These are phyloP conservation scores for Carlito syrichta DNA, from an alignment of 2,113 vertebrate species.

Conservation along the genomic window DNA sequence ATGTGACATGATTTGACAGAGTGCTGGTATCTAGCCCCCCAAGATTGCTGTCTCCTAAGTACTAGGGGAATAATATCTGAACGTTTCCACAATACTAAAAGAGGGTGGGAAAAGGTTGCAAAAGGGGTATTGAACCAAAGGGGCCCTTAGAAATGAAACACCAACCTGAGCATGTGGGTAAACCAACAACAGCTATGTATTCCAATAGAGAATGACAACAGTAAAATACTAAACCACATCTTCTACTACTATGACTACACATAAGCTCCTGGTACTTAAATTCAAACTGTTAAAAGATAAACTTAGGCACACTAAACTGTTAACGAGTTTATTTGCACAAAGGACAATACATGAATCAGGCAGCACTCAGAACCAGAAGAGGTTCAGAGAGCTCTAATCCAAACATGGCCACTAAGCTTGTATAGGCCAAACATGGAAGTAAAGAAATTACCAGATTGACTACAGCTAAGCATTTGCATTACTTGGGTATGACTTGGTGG, in stretches of 20 bases:
- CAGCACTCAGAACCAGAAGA: not conserved
- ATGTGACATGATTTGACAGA: not conserved
- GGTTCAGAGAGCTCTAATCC: not conserved
- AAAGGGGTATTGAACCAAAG: not conserved
- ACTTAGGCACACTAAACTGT: not conserved
- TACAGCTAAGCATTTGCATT: not conserved
- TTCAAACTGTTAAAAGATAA: not conserved
- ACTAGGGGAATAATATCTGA: not conserved
- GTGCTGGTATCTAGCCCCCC: not conserved
- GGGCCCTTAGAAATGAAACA: not conserved
- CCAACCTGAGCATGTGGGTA: not conserved
- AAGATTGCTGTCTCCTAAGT: not conserved
- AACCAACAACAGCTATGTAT: not conserved
- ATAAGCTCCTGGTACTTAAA: not conserved
- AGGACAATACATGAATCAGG: not conserved
- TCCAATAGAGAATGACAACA: not conserved
- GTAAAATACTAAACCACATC: not conserved
- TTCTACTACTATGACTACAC: rapidly evolving
- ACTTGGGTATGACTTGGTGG: not conserved
- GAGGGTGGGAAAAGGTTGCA: not conserved
- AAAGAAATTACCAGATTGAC: not conserved
- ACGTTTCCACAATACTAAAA: not conserved
- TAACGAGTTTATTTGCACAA: not conserved
- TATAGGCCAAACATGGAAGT: not conserved
- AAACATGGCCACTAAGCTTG: not conserved